A percentile compares a stretch with the other conserved stretches of the same genome.
These are phyloP conservation scores for Epizoanthus illoricatus DNA, from an alignment of 92 coral and sea anemone species.

Conservation along the genomic window DNA sequence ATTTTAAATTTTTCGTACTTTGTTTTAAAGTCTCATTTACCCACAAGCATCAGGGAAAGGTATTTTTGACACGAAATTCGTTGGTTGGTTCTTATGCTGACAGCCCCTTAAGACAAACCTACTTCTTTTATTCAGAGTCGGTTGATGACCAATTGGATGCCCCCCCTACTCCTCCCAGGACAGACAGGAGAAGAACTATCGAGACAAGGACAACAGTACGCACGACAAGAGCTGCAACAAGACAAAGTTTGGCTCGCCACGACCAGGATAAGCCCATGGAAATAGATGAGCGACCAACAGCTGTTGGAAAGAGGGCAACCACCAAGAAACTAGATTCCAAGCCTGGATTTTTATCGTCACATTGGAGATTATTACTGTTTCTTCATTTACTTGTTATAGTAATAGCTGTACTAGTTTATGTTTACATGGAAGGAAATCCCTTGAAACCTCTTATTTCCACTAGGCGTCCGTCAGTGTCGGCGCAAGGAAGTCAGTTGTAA, in stretches of 20 bases:
- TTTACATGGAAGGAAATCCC: conserved; percentile 60
- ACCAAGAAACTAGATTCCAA: neutral
- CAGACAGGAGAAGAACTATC: conserved; percentile 7
- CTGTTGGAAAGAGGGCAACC: neutral
- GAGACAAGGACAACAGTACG: conserved; percentile 23
- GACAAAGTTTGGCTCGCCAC: conserved; percentile 6
- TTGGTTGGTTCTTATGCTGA: no score
- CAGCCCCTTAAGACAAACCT: no score
- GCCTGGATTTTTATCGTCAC: conserved; percentile 14
- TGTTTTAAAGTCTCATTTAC: no score
- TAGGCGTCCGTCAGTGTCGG: neutral
- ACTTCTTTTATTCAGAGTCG: conserved; percentile 1
- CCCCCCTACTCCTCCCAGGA: conserved; percentile 10
- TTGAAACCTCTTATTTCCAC: conserved; percentile 33
- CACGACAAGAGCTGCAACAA: conserved; percentile 1
- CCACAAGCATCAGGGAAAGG: no score
- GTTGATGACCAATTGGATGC: conserved; percentile 34
- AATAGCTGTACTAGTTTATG: conserved; percentile 52
- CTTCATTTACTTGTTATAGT: conserved; percentile 47
- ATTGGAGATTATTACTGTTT: conserved; percentile 59
- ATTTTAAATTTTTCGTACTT: no score
- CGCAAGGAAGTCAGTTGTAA: no score
- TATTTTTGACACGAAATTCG: no score
- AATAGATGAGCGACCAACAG: neutral
- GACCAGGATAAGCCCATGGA: neutral